Base-by-base conservation (phyloP, 2,888 invertebrate genomes). In the Sericinus montela region DNA sequence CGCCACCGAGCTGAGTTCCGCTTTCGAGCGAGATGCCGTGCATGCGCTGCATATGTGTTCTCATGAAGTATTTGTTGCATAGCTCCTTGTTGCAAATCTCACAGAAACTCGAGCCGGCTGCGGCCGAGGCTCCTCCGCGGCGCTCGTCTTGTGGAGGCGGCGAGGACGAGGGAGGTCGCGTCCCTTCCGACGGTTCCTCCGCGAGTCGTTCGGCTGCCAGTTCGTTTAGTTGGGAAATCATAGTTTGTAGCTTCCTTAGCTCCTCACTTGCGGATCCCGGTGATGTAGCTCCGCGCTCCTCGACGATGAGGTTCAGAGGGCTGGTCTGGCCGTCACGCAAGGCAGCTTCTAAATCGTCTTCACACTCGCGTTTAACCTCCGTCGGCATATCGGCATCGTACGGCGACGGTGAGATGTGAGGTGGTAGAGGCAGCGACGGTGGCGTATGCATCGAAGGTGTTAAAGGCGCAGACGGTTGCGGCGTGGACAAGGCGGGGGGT, bases 51-150 rank as follows among this genome's bases (percentile, higher is more conserved):
- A 98, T 98, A 89, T 99, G 99, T 1, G 98, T 99, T 78, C 98
- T 97, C 95, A 99, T 97, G 83, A 99, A 99, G 79, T 99, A 99
- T 82, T 99, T 99, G 90, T 99, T 99, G 90, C 99, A 99, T 62
- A 99, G 89, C 85, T 99, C 98, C 83, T 98, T 98, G 89, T 98
- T 98, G 85, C 98, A 98, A 57, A 98, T 97, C 76, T 98, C 98
- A 77, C 98, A 98, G 78, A 97, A 97, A 69, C 97, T 97, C 54
- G 95, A 95, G 1, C 95, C 85, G 13, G 82, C 79, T n/a, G 58
- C 65, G 11, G 54, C 55, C 0, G 93, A 91, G 35, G 92, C 82
- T 30, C 41, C 92, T 87, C 19, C 34, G 37, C 92, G 89, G n/a
- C 88, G 79, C 50, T 86, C 86, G 60, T 82, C 80, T 55, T 80